These are phyloP conservation scores for Pegoplata infirma DNA, from an alignment of 2,888 invertebrate species.

Conservation along the genomic window DNA sequence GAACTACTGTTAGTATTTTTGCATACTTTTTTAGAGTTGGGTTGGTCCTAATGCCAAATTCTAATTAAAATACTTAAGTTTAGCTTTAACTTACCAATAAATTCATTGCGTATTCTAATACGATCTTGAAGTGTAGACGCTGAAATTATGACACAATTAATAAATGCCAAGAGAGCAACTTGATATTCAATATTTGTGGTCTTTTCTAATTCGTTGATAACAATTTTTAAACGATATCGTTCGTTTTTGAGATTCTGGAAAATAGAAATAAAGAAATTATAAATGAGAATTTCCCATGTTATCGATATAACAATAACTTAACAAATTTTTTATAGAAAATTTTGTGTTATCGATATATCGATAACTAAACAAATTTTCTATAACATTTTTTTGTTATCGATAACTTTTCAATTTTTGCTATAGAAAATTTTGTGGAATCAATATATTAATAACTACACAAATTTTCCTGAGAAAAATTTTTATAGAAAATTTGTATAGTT, in stretches of 20 bases:
- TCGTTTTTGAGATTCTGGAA: conserved; percentile 89
- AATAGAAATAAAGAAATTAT: conserved; percentile 66
- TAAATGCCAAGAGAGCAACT: conserved; percentile 93
- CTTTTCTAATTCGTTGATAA: conserved; percentile 91
- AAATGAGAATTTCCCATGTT: neutral
- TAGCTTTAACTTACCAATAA: conserved; percentile 86
- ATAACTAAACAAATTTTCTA: no score
- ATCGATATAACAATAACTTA: no score
- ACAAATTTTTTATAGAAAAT: no score
- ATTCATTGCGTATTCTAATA: conserved; percentile 93
- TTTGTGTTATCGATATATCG: no score
- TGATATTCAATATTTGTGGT: conserved; percentile 90
- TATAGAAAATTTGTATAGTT: no score
- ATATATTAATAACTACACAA: no score
- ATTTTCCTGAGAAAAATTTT: no score
- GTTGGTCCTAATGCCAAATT: neutral
- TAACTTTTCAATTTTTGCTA: no score
- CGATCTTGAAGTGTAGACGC: conserved; percentile 92
- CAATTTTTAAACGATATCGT: conserved; percentile 92
- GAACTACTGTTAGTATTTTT: conserved; percentile 22
- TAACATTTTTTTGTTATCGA: no score
- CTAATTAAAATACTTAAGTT: neutral
- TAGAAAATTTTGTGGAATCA: no score
- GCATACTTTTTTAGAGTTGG: neutral
- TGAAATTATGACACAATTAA: conserved; percentile 97